Evolutionary conservation across 2,797 vertebrate genomes (phyloP), one percentile per base, ranked within the genome.

Genomic region (Sparus aurata): DNA sequence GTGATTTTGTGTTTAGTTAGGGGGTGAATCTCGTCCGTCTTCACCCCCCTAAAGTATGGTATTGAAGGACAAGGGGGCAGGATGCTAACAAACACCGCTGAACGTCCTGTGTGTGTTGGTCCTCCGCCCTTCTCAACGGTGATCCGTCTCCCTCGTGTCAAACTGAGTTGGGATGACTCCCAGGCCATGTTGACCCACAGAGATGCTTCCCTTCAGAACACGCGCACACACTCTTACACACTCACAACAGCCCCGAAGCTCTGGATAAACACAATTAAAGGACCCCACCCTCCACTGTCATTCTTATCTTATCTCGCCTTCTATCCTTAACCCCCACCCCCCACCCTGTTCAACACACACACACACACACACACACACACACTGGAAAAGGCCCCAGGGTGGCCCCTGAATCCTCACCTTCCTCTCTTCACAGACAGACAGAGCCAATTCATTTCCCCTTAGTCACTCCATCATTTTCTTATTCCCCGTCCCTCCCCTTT

Each of bases 241-340:
- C 75, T 54, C 76, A 91, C 84, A 85, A 70, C 67, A 75, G 66
- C 69, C 77, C 82, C 62, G 79, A 87, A 93, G 87, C 82, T 79
- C 77, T 83, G 82, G 84, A 92, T 93, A 93, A 94, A 94, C 88
- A 92, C 86, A 93, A 88, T 93, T 89, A 89, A 92, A 89, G 17
- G 16, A 78, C 89, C 77, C 85, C 90, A 50, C 93, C 93, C 87
- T 82, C 82, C 3, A 83, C 88, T 90, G 86, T 91, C 89, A 86
- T 73, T 88, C 88, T 94, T 92, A 93, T 94, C 94, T 95, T 93
- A 94, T 94, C 93, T 93, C 70, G 12, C 54, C 84, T 75, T 77
- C 88, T 85, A 92, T 91, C 90, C 89, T 86, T 82, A 87, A 82
- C 50, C 22, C 85, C 25, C 62, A 61, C 63, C 23, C 54, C 54